Conservation (phyloP, 2,797 vertebrate genomes). For the Phylloscopus collybita region DNA sequence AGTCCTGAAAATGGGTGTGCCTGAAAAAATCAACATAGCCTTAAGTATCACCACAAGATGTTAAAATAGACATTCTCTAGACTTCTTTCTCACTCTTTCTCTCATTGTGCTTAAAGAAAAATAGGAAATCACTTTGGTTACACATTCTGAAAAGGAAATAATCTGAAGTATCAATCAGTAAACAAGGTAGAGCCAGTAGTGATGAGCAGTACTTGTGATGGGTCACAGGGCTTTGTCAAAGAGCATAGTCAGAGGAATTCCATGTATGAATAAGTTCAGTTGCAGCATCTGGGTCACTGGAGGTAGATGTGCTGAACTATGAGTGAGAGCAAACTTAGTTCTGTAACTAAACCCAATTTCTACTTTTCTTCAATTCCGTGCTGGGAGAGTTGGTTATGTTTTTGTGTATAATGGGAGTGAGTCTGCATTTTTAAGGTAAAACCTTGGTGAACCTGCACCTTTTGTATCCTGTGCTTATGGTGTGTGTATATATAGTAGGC, state of each 20-base stretch:
- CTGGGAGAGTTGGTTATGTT: neutral
- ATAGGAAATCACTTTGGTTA: neutral
- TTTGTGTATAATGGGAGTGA: neutral
- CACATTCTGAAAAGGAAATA: neutral
- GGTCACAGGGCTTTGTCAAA: neutral
- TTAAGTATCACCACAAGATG: neutral
- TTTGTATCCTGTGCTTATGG: neutral
- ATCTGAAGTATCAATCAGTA: neutral
- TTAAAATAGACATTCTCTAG: constrained; percentile 3
- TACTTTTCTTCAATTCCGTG: neutral
- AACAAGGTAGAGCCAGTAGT: neutral
- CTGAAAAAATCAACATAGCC: constrained; percentile 14
- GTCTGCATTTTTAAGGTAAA: neutral
- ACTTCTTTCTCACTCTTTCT: neutral
- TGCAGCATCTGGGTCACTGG: neutral
- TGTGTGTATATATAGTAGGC: neutral
- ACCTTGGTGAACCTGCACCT: neutral
- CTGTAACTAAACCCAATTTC: neutral
- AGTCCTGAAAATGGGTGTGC: constrained; percentile 22
- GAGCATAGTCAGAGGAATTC: accelerated
- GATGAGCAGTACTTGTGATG: neutral
- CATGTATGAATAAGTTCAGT: neutral
- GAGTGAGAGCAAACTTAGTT: neutral
- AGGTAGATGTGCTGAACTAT: neutral
- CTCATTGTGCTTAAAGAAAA: neutral